These are phyloP conservation scores for Poecilia velifera DNA, from an alignment of 2,797 vertebrate species.

Conservation along the genomic window DNA sequence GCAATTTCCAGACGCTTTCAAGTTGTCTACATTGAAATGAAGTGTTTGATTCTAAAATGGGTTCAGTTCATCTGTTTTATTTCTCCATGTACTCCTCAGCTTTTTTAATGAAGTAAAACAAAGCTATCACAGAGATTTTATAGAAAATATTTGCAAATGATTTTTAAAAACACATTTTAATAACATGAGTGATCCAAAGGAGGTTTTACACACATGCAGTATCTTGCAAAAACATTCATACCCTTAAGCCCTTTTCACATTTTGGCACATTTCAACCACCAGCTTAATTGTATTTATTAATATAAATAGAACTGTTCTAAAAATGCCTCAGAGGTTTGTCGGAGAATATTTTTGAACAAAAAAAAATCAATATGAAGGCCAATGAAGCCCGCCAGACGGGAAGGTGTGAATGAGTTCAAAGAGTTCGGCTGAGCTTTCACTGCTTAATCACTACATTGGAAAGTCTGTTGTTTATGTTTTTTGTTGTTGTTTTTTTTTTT, in stretches of 20 bases:
- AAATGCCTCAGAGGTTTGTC: not conserved
- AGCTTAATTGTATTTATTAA: not conserved
- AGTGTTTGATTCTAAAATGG: constrained; percentile 7
- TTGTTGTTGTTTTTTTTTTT: not conserved
- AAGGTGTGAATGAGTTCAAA: not conserved
- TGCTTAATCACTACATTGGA: not conserved
- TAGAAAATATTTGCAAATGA: not conserved
- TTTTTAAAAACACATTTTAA: not conserved
- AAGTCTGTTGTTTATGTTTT: not conserved
- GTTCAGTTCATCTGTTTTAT: not conserved
- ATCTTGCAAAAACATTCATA: not conserved
- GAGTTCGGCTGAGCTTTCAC: not conserved
- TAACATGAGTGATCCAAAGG: not conserved
- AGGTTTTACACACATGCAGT: not conserved
- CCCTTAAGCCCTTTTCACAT: not conserved
- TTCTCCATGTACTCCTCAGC: not conserved
- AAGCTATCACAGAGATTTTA: not conserved
- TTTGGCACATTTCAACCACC: not conserved
- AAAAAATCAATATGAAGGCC: too few species aligned
- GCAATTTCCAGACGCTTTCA: constrained; percentile 11
- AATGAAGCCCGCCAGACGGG: not conserved
- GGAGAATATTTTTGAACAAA: not conserved
- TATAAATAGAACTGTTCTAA: not conserved
- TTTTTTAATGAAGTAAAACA: not conserved
- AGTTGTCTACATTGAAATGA: not conserved